Base-by-base conservation (phyloP, 2,888 invertebrate genomes). In the Standfussiana lucernea region DNA sequence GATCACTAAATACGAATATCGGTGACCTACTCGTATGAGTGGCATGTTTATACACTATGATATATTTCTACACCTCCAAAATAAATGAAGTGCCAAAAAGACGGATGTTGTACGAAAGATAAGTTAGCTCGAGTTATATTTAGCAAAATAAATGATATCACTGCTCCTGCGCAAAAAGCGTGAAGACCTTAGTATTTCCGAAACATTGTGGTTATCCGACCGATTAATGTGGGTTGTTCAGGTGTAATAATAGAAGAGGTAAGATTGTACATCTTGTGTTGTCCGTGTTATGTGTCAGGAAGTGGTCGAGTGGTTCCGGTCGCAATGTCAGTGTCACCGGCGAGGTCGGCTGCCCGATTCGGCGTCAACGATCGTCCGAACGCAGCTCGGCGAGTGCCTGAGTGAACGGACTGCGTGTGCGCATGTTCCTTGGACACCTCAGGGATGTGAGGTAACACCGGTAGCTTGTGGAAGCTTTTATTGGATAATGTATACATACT, bases 271-370 rank as follows among this genome's bases (percentile, higher is more conserved):
- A 87, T 87, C 85, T 86, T 76, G 72, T 81, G 72, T 72, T 87
- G 85, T 85, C 80, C 80, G 88, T 88, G 80, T 89, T 86, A 86
- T 86, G 86, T 89, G 86, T 90, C 82, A 94, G 96, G 95, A 95
- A 95, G 94, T 93, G 77, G 79, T 85, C 77, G 84, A 91, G 85
- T 80, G 83, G 93, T 95, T 95, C 95, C 95, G 95, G 93, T 87
- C 86, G 90, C 95, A 96, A 95, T 95, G 95, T 95, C 95, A 95
- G 93, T 94, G 95, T 89, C 94, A 88, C 72, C 69, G 61, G 73
- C 93, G 93, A 95, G 95, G 95, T 89, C 92, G 90, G 77, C 82
- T 82, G 89, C 89, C 90, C 86, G 90, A 89, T 91, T 92, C 88
- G 90, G 88, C 89, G 84, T 86, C 90, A 90, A 90, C 91, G 90